A percentile compares a stretch with the other conserved stretches of the same genome.
Conservation (phyloP, 2,797 vertebrate genomes). For the Decapterus maruadsi region DNA sequence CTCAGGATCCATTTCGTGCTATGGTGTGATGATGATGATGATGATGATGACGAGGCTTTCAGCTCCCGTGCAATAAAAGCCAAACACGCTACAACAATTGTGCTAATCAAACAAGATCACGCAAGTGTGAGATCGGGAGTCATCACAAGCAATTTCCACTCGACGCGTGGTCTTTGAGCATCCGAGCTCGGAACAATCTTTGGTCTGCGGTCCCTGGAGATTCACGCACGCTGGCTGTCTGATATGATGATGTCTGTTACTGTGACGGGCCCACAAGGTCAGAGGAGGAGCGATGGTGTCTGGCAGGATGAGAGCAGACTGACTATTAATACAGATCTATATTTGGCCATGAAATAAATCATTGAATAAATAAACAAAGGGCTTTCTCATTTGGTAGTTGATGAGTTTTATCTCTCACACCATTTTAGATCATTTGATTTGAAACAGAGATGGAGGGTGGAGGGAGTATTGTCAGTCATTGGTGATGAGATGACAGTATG, state of each 20-base stretch:
- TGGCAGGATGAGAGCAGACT: background rate
- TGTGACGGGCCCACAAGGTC: background rate
- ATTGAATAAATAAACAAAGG: background rate
- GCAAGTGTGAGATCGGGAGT: background rate
- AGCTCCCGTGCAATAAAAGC: background rate
- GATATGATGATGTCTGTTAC: background rate
- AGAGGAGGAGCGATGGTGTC: background rate
- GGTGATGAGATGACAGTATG: no score
- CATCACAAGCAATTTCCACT: slow-evolving; percentile 14
- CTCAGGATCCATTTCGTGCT: no score
- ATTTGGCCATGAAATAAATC: background rate
- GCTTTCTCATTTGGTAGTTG: background rate
- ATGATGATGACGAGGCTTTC: background rate
- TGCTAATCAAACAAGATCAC: slow-evolving; percentile 3
- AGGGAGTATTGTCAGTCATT: no score
- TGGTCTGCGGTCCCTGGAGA: background rate
- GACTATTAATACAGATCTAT: no score
- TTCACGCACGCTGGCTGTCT: slow-evolving; percentile 1
- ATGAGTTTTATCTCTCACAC: background rate
- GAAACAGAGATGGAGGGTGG: background rate
- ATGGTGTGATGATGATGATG: background rate
- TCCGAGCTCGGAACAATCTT: background rate
- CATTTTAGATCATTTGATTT: background rate
- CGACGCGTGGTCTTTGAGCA: slow-evolving; percentile 3
- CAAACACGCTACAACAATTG: background rate